Conservation (phyloP, 2,888 invertebrate genomes). For the Sympetrum striolatum region DNA sequence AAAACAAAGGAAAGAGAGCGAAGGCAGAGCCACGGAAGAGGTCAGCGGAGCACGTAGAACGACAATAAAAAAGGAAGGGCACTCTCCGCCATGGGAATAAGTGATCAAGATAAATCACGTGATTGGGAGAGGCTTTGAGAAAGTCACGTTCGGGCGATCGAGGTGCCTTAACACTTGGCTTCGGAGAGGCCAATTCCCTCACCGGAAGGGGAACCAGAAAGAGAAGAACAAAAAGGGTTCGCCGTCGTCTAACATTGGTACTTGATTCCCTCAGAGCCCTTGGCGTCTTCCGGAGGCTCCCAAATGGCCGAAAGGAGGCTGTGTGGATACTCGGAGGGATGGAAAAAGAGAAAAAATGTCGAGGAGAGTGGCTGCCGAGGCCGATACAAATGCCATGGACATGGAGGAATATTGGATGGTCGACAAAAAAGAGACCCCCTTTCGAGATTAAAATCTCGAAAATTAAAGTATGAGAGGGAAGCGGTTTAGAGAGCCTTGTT, state of each 20-base stretch:
- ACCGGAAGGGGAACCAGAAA: not conserved
- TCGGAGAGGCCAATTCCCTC: not conserved
- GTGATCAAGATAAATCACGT: slow-evolving; percentile 34
- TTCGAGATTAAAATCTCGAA: not conserved
- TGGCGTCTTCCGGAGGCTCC: not conserved
- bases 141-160: slow-evolving; percentile 22
- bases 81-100: slow-evolving; percentile 7
- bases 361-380: not conserved
- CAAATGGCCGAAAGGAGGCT: not conserved
- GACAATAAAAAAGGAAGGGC: not conserved
- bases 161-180: not conserved
- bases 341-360: not conserved
- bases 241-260: not conserved
- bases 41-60: not conserved
- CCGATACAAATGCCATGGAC: not conserved
- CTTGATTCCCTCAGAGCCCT: not conserved
- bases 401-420: not conserved
- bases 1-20: not conserved
- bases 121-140: slow-evolving; percentile 6
- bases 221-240: not conserved
- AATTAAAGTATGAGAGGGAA: not conserved
- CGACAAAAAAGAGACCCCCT: not conserved
- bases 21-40: not conserved
- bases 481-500: not conserved
- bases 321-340: not conserved